Conservation (phyloP, 2,888 invertebrate genomes). For the Zaprionus lineosus region DNA sequence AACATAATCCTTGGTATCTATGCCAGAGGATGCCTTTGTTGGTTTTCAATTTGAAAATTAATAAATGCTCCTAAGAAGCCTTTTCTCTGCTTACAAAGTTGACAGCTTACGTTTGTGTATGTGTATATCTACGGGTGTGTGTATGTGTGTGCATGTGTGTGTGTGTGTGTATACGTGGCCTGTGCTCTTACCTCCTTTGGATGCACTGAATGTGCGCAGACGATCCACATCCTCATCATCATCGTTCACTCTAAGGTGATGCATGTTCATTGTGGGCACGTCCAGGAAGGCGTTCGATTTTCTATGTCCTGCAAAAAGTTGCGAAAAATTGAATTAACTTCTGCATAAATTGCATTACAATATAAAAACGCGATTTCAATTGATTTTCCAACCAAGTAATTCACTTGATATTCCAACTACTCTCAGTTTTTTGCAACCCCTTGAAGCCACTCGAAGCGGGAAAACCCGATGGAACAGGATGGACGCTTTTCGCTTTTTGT, state of each 20-base stretch:
- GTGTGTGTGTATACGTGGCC: background rate
- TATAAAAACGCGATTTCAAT: constrained; percentile 8
- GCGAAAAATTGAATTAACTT: constrained; percentile 20
- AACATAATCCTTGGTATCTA: constrained; percentile 44
- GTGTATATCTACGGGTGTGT: background rate
- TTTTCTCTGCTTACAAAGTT: constrained; percentile 27
- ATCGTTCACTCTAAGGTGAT: constrained; percentile 82
- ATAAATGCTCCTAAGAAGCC: constrained; percentile 42
- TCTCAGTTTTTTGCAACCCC: too few species aligned
- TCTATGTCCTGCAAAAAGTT: constrained; percentile 83
- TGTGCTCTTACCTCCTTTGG: constrained; percentile 88
- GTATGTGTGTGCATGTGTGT: background rate
- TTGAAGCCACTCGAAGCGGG: too few species aligned
- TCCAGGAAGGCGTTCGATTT: constrained; percentile 88
- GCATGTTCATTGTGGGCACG: constrained; percentile 84
- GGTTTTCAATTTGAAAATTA: constrained; percentile 71
- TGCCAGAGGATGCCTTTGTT: constrained; percentile 29
- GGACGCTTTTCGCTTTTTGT: background rate
- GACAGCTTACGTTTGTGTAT: too few species aligned
- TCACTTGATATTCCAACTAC: background rate
- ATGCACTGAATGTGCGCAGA: constrained; percentile 95
- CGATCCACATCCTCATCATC: constrained; percentile 93
- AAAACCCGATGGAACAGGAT: too few species aligned
- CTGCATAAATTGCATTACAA: constrained; percentile 33
- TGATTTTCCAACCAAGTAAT: background rate